phyloP scores from a whole-genome alignment of 2,113 vertebrate genomes.

The Atractosteus spatula region DNA sequence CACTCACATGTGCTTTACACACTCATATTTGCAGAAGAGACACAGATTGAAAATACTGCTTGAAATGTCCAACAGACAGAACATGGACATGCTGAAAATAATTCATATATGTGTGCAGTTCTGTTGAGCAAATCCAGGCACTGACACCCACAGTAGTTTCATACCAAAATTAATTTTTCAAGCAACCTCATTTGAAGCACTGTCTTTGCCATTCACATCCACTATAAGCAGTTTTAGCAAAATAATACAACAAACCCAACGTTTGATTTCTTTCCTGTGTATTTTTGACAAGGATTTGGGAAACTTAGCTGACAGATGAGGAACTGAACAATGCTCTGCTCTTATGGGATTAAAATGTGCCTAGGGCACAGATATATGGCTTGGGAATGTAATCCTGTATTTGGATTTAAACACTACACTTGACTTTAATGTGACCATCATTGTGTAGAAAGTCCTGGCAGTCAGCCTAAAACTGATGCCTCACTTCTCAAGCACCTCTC shows the following conservation, averaged over 20 bases:
- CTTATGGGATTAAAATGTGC: neutral
- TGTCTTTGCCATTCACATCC: neutral
- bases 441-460: neutral
- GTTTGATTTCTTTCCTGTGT: neutral
- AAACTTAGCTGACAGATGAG: neutral
- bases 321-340: neutral
- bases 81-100: too few species aligned
- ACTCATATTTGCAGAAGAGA: too few species aligned
- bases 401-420: neutral
- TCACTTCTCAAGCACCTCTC: too few species aligned
- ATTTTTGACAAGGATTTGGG: neutral
- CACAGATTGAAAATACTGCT: too few species aligned
- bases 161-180: too few species aligned
- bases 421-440: neutral
- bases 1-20: too few species aligned
- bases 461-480: neutral
- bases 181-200: too few species aligned
- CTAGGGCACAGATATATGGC: neutral
- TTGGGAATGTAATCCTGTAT: neutral
- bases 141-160: too few species aligned
- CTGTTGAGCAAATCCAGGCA: constrained; percentile 51
- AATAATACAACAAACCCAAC: neutral
- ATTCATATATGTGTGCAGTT: too few species aligned
- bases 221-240: neutral
- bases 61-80: too few species aligned